A percentile compares a stretch with the other conserved stretches of the same genome.
These are phyloP conservation scores for Orussus abietinus DNA, from an alignment of 1,140 invertebrate species.

Conservation along the genomic window DNA sequence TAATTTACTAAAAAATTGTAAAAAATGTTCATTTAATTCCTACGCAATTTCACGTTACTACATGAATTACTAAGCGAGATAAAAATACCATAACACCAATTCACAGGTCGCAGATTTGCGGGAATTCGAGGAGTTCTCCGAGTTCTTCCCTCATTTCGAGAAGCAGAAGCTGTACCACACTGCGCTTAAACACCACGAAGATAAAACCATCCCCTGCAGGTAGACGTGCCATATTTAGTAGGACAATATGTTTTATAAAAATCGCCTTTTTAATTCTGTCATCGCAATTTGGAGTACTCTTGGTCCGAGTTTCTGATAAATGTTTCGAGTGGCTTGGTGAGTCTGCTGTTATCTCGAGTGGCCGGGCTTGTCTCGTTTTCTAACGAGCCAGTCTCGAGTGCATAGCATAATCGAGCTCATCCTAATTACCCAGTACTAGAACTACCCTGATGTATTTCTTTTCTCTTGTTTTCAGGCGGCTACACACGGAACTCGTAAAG, in stretches of 20 bases:
- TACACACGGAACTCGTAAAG: conserved; percentile 80
- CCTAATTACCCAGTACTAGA: too few species aligned
- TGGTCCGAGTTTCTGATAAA: too few species aligned
- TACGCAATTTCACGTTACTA: conserved; percentile 2
- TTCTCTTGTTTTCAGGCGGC: conserved; percentile 61
- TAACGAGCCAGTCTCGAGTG: too few species aligned
- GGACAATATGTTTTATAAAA: conserved; percentile 18
- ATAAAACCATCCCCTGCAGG: conserved; percentile 76
- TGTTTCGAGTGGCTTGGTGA: too few species aligned
- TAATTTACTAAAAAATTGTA: conserved; percentile 7
- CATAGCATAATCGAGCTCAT: too few species aligned
- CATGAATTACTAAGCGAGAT: conserved; percentile 3
- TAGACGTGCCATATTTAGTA: conserved; percentile 39
- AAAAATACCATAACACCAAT: conserved; percentile 15
- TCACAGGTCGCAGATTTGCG: conserved; percentile 81
- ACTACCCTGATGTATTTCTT: too few species aligned
- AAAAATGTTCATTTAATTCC: conserved; percentile 5
- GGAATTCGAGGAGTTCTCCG: conserved; percentile 82
- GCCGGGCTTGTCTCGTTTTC: too few species aligned
- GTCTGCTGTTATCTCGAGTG: too few species aligned
- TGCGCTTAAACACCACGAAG: conserved; percentile 71
- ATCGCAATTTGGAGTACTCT: conserved; percentile 3
- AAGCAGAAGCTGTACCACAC: conserved; percentile 76
- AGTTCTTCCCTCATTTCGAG: conserved; percentile 70
- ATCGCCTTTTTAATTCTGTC: conserved; percentile 13